A percentile compares a stretch with the other conserved stretches of the same genome.
Conservation (phyloP, 2,888 invertebrate genomes). For the Caenorhabditis sp. region DNA sequence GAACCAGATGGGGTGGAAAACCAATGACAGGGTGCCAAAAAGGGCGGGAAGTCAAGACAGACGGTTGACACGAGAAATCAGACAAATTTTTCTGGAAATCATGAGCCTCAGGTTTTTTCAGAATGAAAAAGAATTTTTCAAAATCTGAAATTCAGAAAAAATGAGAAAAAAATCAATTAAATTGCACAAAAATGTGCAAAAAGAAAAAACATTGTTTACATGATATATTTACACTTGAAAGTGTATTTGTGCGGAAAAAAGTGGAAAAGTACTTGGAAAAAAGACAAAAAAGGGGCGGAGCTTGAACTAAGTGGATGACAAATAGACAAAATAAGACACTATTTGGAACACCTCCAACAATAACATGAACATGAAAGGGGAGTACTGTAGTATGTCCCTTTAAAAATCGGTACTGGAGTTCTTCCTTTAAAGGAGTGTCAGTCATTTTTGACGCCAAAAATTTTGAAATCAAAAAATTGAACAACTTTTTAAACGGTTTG, state of each 20-base stretch:
- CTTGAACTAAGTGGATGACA: background rate
- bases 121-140: too few relatives aligned
- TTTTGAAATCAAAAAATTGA: too few relatives aligned
- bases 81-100: too few relatives aligned
- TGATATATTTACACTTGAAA: background rate
- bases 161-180: too few relatives aligned
- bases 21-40: background rate
- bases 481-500: too few relatives aligned
- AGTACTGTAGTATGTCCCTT: background rate
- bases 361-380: conserved; percentile 1
- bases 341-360: background rate
- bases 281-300: background rate
- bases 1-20: background rate
- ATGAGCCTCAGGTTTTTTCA: too few relatives aligned
- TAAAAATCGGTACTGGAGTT: too few relatives aligned
- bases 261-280: background rate
- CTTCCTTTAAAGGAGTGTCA: too few relatives aligned
- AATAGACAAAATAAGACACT: background rate
- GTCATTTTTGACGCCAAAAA: too few relatives aligned
- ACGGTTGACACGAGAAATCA: too few relatives aligned
- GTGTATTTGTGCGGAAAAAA: background rate
- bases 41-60: too few relatives aligned
- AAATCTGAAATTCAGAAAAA: too few relatives aligned
- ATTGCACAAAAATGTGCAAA: background rate
- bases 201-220: background rate